Evolutionary conservation across 2,888 invertebrate genomes (phyloP).

Genomic region (Harpagoxenus sublaevis): DNA sequence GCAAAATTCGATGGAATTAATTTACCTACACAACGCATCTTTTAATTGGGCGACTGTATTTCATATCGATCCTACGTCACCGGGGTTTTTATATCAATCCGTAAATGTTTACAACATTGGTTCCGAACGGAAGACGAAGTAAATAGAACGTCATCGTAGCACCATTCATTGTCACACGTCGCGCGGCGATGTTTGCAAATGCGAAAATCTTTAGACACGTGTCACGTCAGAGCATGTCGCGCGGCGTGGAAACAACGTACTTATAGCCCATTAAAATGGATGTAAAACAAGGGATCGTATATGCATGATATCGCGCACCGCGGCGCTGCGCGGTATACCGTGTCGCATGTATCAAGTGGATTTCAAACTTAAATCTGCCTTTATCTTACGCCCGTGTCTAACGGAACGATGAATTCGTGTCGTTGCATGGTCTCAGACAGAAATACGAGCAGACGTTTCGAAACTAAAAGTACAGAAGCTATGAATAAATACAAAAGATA

Average conservation of each 20-base stretch:
- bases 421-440: not conserved
- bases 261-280: slow-evolving; percentile 52
- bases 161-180: slow-evolving; percentile 24
- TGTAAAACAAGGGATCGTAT: slow-evolving; percentile 46
- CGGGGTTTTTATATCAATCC: not conserved
- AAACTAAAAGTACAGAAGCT: not conserved
- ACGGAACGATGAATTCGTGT: slow-evolving; percentile 24
- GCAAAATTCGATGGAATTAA: not conserved
- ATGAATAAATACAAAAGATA: not conserved
- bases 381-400: not conserved
- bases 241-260: slow-evolving; percentile 46
- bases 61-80: not conserved
- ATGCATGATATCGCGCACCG: slow-evolving; percentile 38
- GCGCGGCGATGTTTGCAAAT: slow-evolving; percentile 32
- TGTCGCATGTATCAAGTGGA: slow-evolving; percentile 49
- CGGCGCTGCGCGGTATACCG: not conserved
- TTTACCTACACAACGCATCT: not conserved
- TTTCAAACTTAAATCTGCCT: slow-evolving; percentile 41
- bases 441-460: slow-evolving; percentile 15
- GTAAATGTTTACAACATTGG: slow-evolving; percentile 20
- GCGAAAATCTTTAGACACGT: slow-evolving; percentile 46
- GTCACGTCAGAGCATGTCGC: slow-evolving; percentile 34
- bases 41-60: not conserved
- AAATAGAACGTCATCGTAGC: slow-evolving; percentile 18
- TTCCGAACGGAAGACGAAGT: not conserved